Evolutionary conservation across 2,888 invertebrate genomes (phyloP).

Genomic region (Antheraea assamensis): DNA sequence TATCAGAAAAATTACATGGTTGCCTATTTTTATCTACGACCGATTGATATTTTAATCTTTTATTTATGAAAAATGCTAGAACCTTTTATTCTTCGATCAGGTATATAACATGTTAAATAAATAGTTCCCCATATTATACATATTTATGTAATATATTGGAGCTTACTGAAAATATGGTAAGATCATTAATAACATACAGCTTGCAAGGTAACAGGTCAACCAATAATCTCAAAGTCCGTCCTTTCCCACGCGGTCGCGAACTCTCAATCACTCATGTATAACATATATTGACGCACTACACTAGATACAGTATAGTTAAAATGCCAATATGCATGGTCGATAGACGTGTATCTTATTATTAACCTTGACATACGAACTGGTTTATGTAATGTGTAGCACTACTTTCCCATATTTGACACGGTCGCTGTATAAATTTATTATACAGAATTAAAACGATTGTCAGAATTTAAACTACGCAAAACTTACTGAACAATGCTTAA

Average conservation of each 20-base stretch:
- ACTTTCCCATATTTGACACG: slow-evolving; percentile 28
- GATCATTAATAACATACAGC: not conserved
- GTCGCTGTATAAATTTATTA: not conserved
- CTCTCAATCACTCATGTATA: slow-evolving; percentile 51
- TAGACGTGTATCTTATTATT: slow-evolving; percentile 48
- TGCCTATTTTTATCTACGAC: no score
- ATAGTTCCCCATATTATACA: not conserved
- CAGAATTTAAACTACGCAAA: no score
- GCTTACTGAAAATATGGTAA: not conserved
- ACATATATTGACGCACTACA: slow-evolving; percentile 49
- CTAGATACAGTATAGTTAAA: slow-evolving; percentile 48
- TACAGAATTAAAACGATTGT: no score
- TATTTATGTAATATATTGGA: not conserved
- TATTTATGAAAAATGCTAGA: not conserved
- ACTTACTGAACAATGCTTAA: no score
- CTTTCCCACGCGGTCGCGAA: slow-evolving; percentile 72
- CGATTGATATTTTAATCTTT: no score
- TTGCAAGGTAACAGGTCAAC: not conserved
- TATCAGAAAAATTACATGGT: not conserved
- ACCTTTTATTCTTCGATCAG: not conserved
- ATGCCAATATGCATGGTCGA: slow-evolving; percentile 65
- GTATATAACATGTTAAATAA: no score
- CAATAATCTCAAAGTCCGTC: slow-evolving; percentile 39
- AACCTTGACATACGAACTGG: slow-evolving; percentile 67
- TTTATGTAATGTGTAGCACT: slow-evolving; percentile 16